phyloP scores from a whole-genome alignment of 2,113 vertebrate genomes.

The Oreochromis spilurus region DNA sequence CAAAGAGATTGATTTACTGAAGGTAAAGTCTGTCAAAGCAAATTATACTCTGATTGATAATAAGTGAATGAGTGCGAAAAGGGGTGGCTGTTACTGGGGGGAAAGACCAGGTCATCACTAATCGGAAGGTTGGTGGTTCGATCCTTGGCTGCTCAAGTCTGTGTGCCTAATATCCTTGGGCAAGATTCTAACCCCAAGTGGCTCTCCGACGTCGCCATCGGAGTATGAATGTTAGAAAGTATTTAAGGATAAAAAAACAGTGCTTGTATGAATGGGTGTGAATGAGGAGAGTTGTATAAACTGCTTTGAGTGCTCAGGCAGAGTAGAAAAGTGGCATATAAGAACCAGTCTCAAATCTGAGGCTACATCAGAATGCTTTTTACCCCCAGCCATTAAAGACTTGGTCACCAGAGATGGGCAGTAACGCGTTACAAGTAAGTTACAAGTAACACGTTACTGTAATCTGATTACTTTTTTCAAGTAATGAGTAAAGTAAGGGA shows the following conservation, averaged over 20 bases:
- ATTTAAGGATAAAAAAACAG: not conserved
- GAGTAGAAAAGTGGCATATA: not conserved
- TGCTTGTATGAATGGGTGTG: not conserved
- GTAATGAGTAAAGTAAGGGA: not conserved
- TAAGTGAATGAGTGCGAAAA: not conserved
- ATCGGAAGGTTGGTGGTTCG: not conserved
- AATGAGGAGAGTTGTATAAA: not conserved
- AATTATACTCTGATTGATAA: not conserved
- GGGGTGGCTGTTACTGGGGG: not conserved
- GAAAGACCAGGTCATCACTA: not conserved
- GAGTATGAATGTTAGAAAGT: not conserved
- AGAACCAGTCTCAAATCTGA: not conserved
- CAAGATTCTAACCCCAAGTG: not conserved
- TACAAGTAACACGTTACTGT: not conserved
- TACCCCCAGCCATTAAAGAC: not conserved
- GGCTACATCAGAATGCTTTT: not conserved
- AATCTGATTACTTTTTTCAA: not conserved
- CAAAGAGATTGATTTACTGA: conserved; percentile 92
- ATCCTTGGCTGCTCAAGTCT: not conserved
- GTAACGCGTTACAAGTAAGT: not conserved
- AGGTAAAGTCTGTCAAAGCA: conserved; percentile 73
- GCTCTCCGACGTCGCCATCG: not conserved
- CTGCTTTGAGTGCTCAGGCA: not conserved
- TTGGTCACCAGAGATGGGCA: not conserved
- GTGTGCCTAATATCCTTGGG: not conserved